These are phyloP conservation scores for Barnardius zonarius DNA, from an alignment of 2,113 vertebrate genomes.

Conservation along the genomic window DNA sequence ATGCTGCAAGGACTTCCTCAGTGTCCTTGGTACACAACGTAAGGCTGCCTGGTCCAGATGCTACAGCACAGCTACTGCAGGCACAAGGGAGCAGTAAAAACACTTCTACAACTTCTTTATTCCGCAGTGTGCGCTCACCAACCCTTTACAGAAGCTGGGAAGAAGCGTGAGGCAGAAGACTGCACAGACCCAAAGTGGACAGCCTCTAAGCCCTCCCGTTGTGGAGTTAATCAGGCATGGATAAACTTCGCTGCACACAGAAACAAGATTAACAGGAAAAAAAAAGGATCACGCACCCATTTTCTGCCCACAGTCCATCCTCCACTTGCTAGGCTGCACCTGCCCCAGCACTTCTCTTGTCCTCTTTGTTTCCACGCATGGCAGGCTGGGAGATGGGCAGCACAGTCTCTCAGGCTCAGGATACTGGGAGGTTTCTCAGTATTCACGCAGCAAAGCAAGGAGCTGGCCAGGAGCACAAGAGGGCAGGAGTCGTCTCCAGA, in stretches of 20 bases:
- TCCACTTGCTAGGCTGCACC: not conserved
- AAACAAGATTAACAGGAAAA: not conserved
- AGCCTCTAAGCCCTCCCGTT: accelerated
- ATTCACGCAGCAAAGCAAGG: not conserved
- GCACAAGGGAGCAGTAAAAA: not conserved
- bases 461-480: not conserved
- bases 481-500: not conserved
- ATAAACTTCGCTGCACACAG: not conserved
- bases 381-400: not conserved
- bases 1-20: not conserved
- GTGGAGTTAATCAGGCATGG: not conserved
- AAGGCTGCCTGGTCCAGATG: not conserved
- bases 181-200: not conserved
- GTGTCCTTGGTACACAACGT: not conserved
- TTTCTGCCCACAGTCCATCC: not conserved
- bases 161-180: not conserved
- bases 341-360: not conserved
- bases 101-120: not conserved
- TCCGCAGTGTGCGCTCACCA: not conserved
- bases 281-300: not conserved
- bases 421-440: not conserved
- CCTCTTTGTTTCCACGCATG: accelerated
- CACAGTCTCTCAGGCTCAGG: not conserved
- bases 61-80: not conserved
- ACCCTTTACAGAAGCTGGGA: not conserved